These are phyloP conservation scores for Rhabdophis nuchalis DNA, from an alignment of 2,797 vertebrate species.

Conservation along the genomic window DNA sequence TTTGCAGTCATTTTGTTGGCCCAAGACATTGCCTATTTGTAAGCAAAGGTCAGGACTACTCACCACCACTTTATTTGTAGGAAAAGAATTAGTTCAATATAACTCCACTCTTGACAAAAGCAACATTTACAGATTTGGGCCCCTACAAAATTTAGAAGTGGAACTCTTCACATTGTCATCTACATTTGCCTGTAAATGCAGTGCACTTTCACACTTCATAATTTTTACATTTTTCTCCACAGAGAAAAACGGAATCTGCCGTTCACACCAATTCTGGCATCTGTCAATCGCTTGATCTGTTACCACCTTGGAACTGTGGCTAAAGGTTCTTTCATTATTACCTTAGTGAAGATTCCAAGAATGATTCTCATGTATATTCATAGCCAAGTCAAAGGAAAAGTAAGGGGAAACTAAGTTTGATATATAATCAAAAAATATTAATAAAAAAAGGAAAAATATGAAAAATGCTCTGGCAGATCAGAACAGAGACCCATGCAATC, in stretches of 20 bases:
- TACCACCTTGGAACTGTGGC: conserved; percentile 96
- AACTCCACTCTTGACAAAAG: background rate
- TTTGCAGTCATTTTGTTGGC: background rate
- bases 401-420: conserved; percentile 64
- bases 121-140: background rate
- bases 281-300: conserved; percentile 86
- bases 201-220: background rate
- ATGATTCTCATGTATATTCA: conserved; percentile 96
- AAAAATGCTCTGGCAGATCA: background rate
- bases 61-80: background rate
- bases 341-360: conserved; percentile 92
- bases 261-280: conserved; percentile 91
- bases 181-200: background rate
- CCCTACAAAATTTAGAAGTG: background rate
- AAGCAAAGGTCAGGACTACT: background rate
- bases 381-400: conserved; percentile 96
- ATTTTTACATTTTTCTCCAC: conserved; percentile 47
- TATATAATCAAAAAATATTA: background rate
- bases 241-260: conserved; percentile 93
- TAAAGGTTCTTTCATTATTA: conserved; percentile 98
- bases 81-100: background rate
- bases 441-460: background rate
- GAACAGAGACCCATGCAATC: background rate
- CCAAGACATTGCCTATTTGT: background rate
- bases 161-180: background rate